These are phyloP conservation scores for Xerus inauris DNA, from an alignment of 2,113 vertebrate species.

Conservation along the genomic window DNA sequence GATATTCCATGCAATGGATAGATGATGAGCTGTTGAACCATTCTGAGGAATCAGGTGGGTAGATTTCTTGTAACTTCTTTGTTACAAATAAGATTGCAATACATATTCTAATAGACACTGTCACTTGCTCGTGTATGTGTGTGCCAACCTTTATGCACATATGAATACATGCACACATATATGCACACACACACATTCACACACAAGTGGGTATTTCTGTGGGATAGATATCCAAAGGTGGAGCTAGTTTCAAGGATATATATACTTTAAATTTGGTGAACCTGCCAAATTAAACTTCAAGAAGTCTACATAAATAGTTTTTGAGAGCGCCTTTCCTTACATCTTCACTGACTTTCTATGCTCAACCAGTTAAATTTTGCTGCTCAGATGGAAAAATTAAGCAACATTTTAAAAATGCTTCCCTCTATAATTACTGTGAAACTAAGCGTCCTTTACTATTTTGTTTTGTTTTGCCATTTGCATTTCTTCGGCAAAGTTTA, in stretches of 20 bases:
- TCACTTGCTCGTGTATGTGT: background rate
- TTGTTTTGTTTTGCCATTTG: background rate
- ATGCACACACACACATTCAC: background rate
- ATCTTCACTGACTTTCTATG: background rate
- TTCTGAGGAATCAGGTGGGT: background rate
- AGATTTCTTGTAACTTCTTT: background rate
- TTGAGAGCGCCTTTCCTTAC: background rate
- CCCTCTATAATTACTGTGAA: background rate
- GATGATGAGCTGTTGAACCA: background rate
- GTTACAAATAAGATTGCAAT: background rate
- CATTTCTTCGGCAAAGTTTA: background rate
- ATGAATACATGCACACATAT: background rate
- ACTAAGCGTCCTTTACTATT: background rate
- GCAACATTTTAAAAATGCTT: background rate
- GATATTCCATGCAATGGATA: background rate
- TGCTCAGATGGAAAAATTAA: background rate
- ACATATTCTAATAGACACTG: background rate
- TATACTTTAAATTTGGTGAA: background rate
- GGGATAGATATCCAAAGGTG: background rate
- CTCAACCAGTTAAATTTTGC: background rate
- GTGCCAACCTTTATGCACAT: too few species aligned
- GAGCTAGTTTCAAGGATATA: background rate
- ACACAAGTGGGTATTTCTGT: background rate
- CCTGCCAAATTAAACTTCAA: background rate
- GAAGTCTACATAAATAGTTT: rapidly evolving